Conservation (phyloP, 2,888 invertebrate species). For the Cantharis flavilabris region DNA sequence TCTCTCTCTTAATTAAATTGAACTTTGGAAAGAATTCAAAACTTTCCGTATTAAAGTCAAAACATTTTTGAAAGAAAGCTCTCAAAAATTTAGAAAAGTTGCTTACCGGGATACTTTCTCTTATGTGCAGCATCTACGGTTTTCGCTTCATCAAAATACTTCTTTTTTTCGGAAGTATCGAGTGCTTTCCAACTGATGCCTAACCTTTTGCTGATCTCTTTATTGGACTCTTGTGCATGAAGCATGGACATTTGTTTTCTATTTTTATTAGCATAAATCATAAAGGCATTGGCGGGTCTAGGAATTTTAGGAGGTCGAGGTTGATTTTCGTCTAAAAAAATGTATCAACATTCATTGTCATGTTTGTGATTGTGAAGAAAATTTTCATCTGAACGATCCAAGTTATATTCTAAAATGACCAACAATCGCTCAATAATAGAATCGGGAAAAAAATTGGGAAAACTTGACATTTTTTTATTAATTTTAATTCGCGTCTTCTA, state of each 20-base stretch:
- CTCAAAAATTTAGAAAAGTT: neutral
- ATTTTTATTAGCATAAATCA: constrained; percentile 67
- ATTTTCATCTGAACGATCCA: neutral
- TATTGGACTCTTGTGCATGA: constrained; percentile 64
- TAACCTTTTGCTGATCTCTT: constrained; percentile 64
- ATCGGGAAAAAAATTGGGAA: too few species aligned
- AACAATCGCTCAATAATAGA: too few species aligned
- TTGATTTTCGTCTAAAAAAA: neutral
- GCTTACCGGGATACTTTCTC: constrained; percentile 64
- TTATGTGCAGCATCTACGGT: constrained; percentile 64
- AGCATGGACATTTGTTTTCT: constrained; percentile 61
- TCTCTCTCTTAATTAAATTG: neutral
- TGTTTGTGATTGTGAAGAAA: neutral
- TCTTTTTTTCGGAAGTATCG: constrained; percentile 58
- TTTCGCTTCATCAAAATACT: constrained; percentile 61
- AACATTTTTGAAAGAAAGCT: neutral
- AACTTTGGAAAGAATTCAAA: neutral
- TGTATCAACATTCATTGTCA: neutral
- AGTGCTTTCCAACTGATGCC: constrained; percentile 65
- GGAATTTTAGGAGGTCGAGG: constrained; percentile 56
- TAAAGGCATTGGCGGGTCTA: constrained; percentile 67
- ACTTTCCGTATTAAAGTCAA: neutral
- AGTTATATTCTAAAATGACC: too few species aligned
- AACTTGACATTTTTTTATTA: too few species aligned
- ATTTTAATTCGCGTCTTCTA: too few species aligned